Conservation (phyloP, 2,888 invertebrate genomes). For the Andricus quercusramuli region DNA sequence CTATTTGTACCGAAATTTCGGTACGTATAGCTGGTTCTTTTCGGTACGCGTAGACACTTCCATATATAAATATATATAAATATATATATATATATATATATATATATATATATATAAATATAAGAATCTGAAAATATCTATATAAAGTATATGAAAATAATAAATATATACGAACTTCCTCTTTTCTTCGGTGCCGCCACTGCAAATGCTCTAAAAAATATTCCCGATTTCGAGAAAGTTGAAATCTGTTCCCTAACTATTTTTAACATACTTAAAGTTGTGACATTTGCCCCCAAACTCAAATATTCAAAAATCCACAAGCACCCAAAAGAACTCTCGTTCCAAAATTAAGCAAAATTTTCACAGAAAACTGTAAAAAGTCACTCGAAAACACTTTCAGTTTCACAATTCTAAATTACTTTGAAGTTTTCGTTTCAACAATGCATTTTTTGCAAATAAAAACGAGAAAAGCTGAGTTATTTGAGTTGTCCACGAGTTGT, state of each 20-base stretch:
- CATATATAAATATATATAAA: too few species aligned
- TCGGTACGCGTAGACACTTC: too few species aligned
- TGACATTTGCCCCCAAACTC: background rate
- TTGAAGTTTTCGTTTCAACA: background rate
- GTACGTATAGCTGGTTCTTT: too few species aligned
- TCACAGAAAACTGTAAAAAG: background rate
- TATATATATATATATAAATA: too few species aligned
- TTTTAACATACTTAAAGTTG: conserved; percentile 4
- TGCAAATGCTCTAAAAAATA: background rate
- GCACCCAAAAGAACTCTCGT: background rate
- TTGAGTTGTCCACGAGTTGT: background rate
- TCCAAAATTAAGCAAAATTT: background rate
- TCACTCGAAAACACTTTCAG: background rate
- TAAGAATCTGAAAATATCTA: too few species aligned
- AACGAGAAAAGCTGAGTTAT: background rate
- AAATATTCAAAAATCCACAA: background rate
- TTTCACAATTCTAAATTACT: background rate
- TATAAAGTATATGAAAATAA: too few species aligned
- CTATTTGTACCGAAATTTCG: too few species aligned
- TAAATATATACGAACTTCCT: background rate
- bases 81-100: too few species aligned
- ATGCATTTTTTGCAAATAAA: background rate
- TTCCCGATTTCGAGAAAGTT: background rate
- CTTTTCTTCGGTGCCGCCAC: background rate
- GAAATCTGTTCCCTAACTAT: background rate